Evolutionary conservation across 2,888 invertebrate genomes (phyloP).

Genomic region (Hymenopus coronatus): DNA sequence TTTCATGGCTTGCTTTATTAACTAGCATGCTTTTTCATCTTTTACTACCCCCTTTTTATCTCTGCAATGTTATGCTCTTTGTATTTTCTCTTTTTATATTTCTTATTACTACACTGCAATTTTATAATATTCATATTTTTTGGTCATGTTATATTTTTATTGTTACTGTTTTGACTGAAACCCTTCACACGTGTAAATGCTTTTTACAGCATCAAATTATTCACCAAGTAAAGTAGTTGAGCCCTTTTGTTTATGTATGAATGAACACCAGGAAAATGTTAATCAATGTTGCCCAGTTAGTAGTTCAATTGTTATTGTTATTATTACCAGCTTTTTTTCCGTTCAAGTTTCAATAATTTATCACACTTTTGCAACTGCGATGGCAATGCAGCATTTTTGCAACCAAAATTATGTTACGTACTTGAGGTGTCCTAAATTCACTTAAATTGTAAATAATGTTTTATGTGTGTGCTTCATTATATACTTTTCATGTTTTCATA

Average conservation of each 20-base stretch:
- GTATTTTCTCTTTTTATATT: not conserved
- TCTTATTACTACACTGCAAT: not conserved
- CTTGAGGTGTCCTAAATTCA: not conserved
- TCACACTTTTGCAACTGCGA: not conserved
- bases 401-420: no score
- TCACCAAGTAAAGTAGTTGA: constrained; percentile 31
- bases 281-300: constrained; percentile 10
- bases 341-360: not conserved
- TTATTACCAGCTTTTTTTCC: not conserved
- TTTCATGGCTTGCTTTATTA: constrained; percentile 24
- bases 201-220: constrained; percentile 31
- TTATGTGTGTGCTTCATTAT: not conserved
- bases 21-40: constrained; percentile 18
- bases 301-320: not conserved
- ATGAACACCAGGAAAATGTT: constrained; percentile 7
- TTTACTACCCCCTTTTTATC: constrained; percentile 12
- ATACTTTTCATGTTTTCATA: constrained; percentile 11
- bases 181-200: constrained; percentile 32
- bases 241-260: constrained; percentile 25
- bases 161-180: constrained; percentile 5
- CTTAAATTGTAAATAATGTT: not conserved
- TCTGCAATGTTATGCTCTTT: constrained; percentile 1
- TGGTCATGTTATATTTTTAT: not conserved
- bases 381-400: not conserved
- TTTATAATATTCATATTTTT: constrained; percentile 1